Conservation (phyloP, 2,113 vertebrate genomes). For the Holacanthus passer region DNA sequence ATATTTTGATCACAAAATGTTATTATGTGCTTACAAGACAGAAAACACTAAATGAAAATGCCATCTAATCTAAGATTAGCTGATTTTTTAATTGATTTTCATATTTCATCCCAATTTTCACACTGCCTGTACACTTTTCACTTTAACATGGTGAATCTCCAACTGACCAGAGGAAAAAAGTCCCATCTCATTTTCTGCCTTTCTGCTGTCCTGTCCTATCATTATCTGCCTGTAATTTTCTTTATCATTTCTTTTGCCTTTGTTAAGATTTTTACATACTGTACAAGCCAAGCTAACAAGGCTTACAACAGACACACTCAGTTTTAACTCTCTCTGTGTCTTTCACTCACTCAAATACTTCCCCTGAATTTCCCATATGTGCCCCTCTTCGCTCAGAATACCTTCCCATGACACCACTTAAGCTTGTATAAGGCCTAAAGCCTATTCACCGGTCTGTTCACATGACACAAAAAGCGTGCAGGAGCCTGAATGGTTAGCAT, state of each 20-base stretch:
- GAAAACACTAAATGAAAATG: not conserved
- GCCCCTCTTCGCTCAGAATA: not conserved
- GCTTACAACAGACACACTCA: not conserved
- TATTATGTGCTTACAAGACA: no score
- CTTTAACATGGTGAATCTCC: not conserved
- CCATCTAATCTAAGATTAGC: not conserved
- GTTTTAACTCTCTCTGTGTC: not conserved
- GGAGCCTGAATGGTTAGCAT: no score
- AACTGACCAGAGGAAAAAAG: conserved; percentile 5
- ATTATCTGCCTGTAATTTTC: conserved; percentile 8
- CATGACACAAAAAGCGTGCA: not conserved
- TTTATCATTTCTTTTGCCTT: not conserved
- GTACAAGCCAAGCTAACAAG: not conserved
- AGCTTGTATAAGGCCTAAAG: not conserved
- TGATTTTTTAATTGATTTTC: not conserved
- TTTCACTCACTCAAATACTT: not conserved
- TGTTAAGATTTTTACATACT: not conserved
- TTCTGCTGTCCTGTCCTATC: not conserved
- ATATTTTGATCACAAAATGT: no score
- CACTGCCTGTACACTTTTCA: not conserved
- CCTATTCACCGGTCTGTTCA: not conserved
- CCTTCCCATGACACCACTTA: conserved; percentile 7
- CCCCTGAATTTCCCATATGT: not conserved
- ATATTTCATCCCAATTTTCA: conserved; percentile 9
- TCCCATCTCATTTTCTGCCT: not conserved